Percentiles rank a stretch among this genome's conserved stretches.
Evolutionary conservation across 2,797 vertebrate genomes (phyloP).

Genomic region (Lacerta viridis): DNA sequence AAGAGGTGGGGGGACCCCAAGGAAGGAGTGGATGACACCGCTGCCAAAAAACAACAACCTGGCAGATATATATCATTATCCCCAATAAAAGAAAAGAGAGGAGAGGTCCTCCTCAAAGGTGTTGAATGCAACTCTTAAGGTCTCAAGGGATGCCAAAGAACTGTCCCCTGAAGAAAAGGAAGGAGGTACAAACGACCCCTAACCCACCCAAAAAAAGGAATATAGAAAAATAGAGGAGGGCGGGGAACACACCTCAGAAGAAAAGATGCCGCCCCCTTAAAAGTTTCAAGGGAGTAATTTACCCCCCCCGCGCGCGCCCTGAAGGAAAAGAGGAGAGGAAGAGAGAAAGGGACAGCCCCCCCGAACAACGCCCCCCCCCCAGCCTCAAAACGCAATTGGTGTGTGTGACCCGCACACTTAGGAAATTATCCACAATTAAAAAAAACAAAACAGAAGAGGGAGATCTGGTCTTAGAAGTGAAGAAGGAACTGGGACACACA

Average conservation of each 20-base stretch:
- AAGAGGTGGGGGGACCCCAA: not conserved
- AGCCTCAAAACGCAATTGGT: not conserved
- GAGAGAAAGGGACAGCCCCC: no score
- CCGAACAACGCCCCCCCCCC: no score
- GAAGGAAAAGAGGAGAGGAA: not conserved
- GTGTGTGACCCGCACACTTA: not conserved
- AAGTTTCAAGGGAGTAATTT: not conserved
- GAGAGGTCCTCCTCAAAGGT: not conserved
- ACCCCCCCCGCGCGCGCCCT: not conserved
- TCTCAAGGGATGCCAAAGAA: not conserved
- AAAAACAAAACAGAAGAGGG: not conserved
- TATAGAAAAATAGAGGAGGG: not conserved
- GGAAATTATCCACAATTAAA: not conserved
- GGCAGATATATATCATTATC: not conserved
- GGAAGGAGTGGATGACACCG: not conserved
- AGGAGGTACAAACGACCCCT: not conserved
- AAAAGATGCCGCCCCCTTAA: no score
- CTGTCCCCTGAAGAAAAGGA: not conserved
- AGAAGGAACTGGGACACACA: no score
- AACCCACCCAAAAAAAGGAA: not conserved
- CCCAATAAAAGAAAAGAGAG: not conserved
- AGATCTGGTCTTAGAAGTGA: not conserved
- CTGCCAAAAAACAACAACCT: not conserved
- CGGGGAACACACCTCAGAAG: not conserved
- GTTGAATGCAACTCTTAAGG: not conserved